Conservation (phyloP, 2,888 invertebrate species). For the Plagodis dolabraria region DNA sequence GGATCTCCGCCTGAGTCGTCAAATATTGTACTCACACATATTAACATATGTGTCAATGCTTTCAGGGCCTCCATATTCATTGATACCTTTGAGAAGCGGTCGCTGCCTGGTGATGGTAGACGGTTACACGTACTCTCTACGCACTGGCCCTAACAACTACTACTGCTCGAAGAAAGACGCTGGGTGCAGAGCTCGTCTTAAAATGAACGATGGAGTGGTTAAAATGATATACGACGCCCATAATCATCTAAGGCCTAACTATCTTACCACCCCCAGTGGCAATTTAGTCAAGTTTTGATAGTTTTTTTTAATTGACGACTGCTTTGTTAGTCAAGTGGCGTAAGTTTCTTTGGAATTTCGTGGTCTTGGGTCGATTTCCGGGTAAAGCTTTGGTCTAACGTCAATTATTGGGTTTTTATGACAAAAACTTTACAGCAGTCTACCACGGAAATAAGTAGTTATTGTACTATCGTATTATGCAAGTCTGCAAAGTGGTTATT, state of each 20-base stretch:
- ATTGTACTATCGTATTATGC: too few relatives aligned
- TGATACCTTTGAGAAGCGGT: conserved; percentile 26
- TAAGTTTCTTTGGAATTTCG: too few relatives aligned
- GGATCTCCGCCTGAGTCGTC: too few relatives aligned
- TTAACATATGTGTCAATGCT: not conserved
- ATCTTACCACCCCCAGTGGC: conserved; percentile 23
- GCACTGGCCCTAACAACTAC: conserved; percentile 16
- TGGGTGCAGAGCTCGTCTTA: conserved; percentile 39
- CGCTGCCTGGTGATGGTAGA: conserved; percentile 24
- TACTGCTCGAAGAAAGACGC: conserved; percentile 36
- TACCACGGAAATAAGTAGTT: too few relatives aligned
- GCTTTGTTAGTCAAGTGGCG: not conserved
- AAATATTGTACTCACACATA: not conserved
- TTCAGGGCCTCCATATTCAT: conserved; percentile 20
- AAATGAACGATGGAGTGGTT: conserved; percentile 23
- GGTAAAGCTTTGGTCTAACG: too few relatives aligned
- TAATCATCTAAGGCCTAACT: conserved; percentile 32
- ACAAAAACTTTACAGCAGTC: too few relatives aligned
- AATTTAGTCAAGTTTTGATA: conserved; percentile 22
- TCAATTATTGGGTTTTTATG: too few relatives aligned
- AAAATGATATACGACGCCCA: conserved; percentile 31
- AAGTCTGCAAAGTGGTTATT: too few relatives aligned
- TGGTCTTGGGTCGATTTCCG: too few relatives aligned
- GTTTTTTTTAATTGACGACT: not conserved
- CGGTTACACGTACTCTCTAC: conserved; percentile 28